Conservation (phyloP, 2,113 vertebrate genomes). For the Agapornis roseicollis region DNA sequence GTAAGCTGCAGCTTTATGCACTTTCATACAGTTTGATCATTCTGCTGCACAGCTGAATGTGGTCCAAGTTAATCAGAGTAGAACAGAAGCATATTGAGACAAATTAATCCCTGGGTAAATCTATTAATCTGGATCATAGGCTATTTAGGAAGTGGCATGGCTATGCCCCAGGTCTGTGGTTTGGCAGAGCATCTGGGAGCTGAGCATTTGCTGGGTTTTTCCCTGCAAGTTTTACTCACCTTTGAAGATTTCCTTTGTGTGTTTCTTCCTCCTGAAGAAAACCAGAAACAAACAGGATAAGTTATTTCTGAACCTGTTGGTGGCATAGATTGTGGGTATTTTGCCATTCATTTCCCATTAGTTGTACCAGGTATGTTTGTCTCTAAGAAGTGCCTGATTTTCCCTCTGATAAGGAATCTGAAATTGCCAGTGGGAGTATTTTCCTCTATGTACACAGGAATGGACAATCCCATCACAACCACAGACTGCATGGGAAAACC, state of each 20-base stretch:
- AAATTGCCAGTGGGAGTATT: neutral
- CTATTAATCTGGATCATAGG: neutral
- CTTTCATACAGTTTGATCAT: neutral
- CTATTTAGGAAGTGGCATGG: neutral
- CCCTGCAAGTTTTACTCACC: slow-evolving; percentile 73
- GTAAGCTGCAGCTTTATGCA: neutral
- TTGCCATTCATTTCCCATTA: neutral
- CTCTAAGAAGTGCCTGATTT: neutral
- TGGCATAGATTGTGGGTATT: neutral
- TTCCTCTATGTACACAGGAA: neutral
- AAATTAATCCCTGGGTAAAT: neutral
- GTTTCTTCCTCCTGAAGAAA: slow-evolving; percentile 86
- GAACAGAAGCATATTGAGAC: neutral
- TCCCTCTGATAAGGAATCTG: neutral
- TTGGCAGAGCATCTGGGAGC: neutral
- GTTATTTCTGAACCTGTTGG: neutral
- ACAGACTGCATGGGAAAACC: neutral
- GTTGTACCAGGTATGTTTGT: neutral
- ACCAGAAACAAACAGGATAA: slow-evolving; percentile 1
- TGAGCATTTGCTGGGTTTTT: neutral
- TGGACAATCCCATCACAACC: neutral
- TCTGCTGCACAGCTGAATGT: neutral
- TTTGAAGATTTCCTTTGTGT: slow-evolving; percentile 89
- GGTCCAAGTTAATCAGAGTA: neutral
- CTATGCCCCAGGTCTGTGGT: neutral